phyloP scores from a whole-genome alignment of 1,140 invertebrate species.

The Camponotus vicinus region DNA sequence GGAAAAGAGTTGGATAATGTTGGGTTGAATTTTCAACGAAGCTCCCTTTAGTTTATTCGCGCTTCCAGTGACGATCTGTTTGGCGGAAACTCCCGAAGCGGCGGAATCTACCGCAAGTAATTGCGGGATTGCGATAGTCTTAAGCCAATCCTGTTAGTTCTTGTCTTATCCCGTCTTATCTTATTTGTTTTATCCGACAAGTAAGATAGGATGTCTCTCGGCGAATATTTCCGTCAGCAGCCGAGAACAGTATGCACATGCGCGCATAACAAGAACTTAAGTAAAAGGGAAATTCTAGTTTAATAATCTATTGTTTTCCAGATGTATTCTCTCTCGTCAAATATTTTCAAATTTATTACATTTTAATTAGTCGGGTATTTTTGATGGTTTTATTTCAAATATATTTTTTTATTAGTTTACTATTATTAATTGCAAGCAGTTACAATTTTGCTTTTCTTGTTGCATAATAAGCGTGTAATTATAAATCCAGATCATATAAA shows the following conservation, averaged over 20 bases:
- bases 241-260: not conserved
- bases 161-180: conserved; percentile 56
- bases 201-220: conserved; percentile 33
- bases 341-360: not conserved
- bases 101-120: conserved; percentile 48
- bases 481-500: too few species aligned
- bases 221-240: conserved; percentile 22
- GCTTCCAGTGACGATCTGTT: not conserved
- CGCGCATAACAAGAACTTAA: conserved; percentile 1
- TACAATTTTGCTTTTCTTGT: too few species aligned
- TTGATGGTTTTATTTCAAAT: too few species aligned
- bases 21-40: conserved; percentile 8
- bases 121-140: conserved; percentile 59
- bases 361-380: not conserved
- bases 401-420: too few species aligned
- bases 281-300: not conserved
- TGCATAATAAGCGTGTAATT: too few species aligned
- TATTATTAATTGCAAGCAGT: too few species aligned
- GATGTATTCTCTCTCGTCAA: not conserved
- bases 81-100: conserved; percentile 37
- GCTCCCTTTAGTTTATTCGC: not conserved
- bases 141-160: conserved; percentile 58
- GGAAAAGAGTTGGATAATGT: not conserved
- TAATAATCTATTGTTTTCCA: not conserved
- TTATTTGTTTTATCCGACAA: conserved; percentile 52